Base-by-base conservation (phyloP, 2,888 invertebrate genomes). In the Idaea dimidiata region DNA sequence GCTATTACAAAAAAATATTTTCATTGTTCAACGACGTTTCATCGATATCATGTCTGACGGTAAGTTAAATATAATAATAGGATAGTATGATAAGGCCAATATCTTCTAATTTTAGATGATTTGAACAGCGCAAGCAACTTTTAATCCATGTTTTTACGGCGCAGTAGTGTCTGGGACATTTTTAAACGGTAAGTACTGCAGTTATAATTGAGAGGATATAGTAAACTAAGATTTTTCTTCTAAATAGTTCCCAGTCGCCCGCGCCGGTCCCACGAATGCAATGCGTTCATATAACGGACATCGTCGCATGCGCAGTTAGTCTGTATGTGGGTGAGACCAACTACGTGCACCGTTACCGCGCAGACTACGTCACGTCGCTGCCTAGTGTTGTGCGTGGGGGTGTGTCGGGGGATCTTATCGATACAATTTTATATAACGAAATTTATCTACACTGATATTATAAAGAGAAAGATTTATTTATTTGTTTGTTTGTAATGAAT, bases 271-370 rank as follows among this genome's bases (percentile, higher is more conserved):
- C 43, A 43, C 43, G 43, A 43, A 43, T 43, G 43, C 43, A 89
- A 81, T 84, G 85, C 87, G 89, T 83, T 81, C 89, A 81, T 77
- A 84, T 91, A 91, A 91, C 91, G 91, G 89, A 75, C 78, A 78
- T 90, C 90, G 89, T 75, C 78, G 79, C 77, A 77, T 76, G 83
- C 84, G 84, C 88, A 90, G 90, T 90, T 89, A 89, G 80, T 75
- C 84, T 79, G 89, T 89, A 91, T 91, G 91, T 91, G 90, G 91
- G 91, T 91, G 90, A 91, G 84, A 80, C 84, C 86, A 86, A 86
- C 87, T 83, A 83, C 82, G 79, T 67, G 74, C 82, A 87, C 91
- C 90, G 90, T 90, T 91, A 90, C 76, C 86, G 74, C 86, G 74
- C 8, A 8, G 43, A 14, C 43, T 43, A 86, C 86, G 88, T 84